Evolutionary conservation across 2,797 vertebrate species (phyloP), one percentile per base, ranked within the genome.

Genomic region (Pipistrellus nathusii): DNA sequence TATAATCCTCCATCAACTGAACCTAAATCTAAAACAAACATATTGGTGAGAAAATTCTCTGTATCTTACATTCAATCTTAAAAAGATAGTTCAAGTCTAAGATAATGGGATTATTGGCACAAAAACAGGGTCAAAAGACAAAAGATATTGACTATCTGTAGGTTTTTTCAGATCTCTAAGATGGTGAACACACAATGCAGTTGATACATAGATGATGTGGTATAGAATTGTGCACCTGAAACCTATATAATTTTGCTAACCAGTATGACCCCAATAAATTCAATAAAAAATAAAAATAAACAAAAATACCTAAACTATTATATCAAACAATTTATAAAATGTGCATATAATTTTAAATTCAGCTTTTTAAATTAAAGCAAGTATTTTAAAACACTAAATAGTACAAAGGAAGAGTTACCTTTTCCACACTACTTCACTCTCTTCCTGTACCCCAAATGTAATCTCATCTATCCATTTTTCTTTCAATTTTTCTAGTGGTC

Each of bases 381-480:
- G 38, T 77, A 85, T 85, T 91, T 88, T 66, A 85, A 94, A 59
- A 64, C 35, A 64, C 18, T 53, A 55, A 82, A 35, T 20, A 51
- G 11, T 8, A 44, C 32, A 64, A 93, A 84, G 23, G 27, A 62
- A 77, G 25, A 55, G 27, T 38, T 6, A 30, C 1, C 3, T 51
- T 73, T 55, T 21, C 35, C n/a, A 53, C 11, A 91, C 0, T 1
- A 41, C 30, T 93, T 6, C n/a, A 23, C 41, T 13, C 6, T 69
- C 11, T 38, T 30, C 15, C 55, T 38, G 1, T 4, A 12, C 6
- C 25, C 27, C 38, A 35, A 3, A 5, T 73, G 5, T 5, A 25
- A 21, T 75, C 14, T 4, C 57, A 78, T 80, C 38, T 20, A 69
- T 13, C 8, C 7, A 38, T 57, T 84, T 77, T 25, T 80, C 20